Percentiles rank a stretch among this genome's conserved stretches.
Conservation (phyloP, 1,140 invertebrate species). For the Chionoecetes opilio region DNA sequence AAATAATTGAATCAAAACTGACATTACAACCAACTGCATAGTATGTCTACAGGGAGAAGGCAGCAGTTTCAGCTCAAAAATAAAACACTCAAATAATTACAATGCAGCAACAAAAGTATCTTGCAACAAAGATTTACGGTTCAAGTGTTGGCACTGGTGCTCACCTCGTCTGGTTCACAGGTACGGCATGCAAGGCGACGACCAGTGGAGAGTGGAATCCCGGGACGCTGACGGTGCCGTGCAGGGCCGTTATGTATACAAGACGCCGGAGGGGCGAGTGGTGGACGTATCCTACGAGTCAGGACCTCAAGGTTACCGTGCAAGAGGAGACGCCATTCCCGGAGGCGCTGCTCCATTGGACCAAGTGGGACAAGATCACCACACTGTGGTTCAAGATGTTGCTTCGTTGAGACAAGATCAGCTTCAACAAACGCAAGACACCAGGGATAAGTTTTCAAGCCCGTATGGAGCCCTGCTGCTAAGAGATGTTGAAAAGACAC, state of each 20-base stretch:
- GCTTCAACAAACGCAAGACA: too few species aligned
- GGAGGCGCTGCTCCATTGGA: conserved; percentile 62
- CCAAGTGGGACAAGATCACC: not conserved
- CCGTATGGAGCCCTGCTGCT: conserved; percentile 59
- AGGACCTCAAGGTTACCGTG: conserved; percentile 67
- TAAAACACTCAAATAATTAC: too few species aligned
- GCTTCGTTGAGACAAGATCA: not conserved
- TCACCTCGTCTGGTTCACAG: conserved; percentile 39
- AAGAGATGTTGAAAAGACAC: not conserved
- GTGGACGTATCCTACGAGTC: conserved; percentile 68
- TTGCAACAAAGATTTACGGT: too few species aligned
- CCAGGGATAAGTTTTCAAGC: not conserved
- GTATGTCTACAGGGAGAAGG: too few species aligned
- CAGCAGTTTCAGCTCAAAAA: too few species aligned
- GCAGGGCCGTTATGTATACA: conserved; percentile 64
- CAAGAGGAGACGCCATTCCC: conserved; percentile 69
- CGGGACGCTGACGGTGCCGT: conserved; percentile 70
- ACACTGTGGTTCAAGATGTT: not conserved
- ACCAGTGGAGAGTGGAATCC: conserved; percentile 76
- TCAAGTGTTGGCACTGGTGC: too few species aligned
- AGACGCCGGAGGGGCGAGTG: conserved; percentile 59
- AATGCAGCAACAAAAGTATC: too few species aligned
- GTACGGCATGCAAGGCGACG: conserved; percentile 72
- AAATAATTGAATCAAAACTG: too few species aligned
- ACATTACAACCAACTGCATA: too few species aligned